Conservation (phyloP, 2,113 vertebrate species). For the Neolamprologus variostigma region DNA sequence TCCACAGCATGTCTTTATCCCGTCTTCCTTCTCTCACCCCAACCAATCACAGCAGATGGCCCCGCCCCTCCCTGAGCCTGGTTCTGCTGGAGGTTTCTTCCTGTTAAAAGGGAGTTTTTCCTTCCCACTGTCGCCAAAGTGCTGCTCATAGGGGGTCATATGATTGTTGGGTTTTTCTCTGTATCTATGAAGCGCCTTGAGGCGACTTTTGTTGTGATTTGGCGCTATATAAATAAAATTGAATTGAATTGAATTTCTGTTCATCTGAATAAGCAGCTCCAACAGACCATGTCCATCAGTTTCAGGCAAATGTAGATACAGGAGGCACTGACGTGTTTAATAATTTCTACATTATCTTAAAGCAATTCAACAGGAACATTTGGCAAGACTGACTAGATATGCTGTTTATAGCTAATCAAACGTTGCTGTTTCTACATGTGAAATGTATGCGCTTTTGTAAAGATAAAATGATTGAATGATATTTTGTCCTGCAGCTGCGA, state of each 20-base stretch:
- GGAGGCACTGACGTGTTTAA: background rate
- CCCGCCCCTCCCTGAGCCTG: no score
- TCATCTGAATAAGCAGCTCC: background rate
- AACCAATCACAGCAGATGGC: accelerated
- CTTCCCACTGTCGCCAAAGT: no score
- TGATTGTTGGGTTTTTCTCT: no score
- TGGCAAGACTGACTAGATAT: background rate
- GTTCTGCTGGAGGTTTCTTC: no score
- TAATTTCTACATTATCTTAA: background rate
- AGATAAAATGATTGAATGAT: background rate
- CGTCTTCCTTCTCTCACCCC: no score
- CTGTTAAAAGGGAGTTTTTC: no score
- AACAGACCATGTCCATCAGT: background rate
- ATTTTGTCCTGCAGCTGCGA: background rate
- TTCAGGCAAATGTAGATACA: background rate
- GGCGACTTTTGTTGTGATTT: no score
- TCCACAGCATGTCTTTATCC: no score
- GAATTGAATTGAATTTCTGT: background rate
- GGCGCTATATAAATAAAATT: no score
- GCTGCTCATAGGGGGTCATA: no score
- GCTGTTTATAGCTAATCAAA: background rate
- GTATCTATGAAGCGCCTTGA: no score
- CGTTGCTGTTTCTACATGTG: background rate
- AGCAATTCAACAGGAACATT: background rate
- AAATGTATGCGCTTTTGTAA: background rate